phyloP scores from a whole-genome alignment of 2,888 invertebrate species.

The Vesta saturnalis region DNA sequence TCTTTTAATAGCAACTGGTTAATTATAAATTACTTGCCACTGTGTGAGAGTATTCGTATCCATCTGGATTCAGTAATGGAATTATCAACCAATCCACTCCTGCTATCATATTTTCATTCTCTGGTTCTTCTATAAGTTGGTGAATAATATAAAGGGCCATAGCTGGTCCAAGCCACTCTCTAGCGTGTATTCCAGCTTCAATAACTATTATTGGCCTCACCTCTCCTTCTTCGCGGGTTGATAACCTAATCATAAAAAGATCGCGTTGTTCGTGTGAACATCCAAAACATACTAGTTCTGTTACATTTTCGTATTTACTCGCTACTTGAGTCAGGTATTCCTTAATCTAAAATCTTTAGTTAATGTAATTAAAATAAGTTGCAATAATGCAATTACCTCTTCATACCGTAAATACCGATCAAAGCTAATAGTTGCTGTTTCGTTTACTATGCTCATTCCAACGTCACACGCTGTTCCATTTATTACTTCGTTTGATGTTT shows the following conservation, averaged over 20 bases:
- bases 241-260: constrained; percentile 72
- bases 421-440: too few relatives aligned
- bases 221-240: constrained; percentile 63
- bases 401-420: too few relatives aligned
- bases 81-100: constrained; percentile 73
- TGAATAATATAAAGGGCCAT: constrained; percentile 72
- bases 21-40: constrained; percentile 57
- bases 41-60: constrained; percentile 69
- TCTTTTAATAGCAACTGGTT: not conserved
- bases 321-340: too few relatives aligned
- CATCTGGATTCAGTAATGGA: constrained; percentile 79
- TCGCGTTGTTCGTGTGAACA: too few relatives aligned
- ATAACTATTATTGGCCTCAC: constrained; percentile 69
- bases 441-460: too few relatives aligned
- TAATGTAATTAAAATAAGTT: too few relatives aligned
- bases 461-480: too few relatives aligned
- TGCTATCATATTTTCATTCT: constrained; percentile 66
- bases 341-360: too few relatives aligned
- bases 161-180: constrained; percentile 79
- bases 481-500: too few relatives aligned
- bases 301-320: too few relatives aligned
- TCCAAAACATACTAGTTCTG: too few relatives aligned
- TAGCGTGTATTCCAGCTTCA: constrained; percentile 71
- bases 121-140: constrained; percentile 69
- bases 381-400: too few relatives aligned